Conservation (phyloP, 2,888 invertebrate genomes). For the Pseudococcus jackbeardsleyi region DNA sequence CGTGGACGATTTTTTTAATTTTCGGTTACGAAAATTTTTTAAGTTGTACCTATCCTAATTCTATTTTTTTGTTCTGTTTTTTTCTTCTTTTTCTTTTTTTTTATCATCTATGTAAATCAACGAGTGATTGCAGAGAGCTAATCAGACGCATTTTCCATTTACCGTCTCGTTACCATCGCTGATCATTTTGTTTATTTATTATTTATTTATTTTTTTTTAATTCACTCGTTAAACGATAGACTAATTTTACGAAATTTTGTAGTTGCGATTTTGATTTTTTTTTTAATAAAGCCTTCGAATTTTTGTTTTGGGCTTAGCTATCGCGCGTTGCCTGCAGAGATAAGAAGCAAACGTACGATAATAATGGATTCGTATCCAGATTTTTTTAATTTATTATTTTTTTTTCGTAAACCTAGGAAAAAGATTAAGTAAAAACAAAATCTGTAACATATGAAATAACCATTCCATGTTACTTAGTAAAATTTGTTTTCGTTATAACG, state of each 20-base stretch:
- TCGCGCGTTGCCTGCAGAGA: background rate
- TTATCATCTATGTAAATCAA: slow-evolving; percentile 45
- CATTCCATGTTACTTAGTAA: slow-evolving; percentile 50
- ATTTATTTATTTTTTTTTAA: slow-evolving; percentile 50
- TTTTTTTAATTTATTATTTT: background rate
- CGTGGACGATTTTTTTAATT: slow-evolving; percentile 47
- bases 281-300: slow-evolving; percentile 29
- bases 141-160: slow-evolving; percentile 53
- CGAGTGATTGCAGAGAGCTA: slow-evolving; percentile 52
- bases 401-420: background rate
- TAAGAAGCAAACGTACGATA: background rate
- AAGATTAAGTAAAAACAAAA: background rate
- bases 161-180: slow-evolving; percentile 64
- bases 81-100: background rate
- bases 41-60: slow-evolving; percentile 36
- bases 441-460: slow-evolving; percentile 49
- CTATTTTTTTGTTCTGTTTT: background rate
- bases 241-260: slow-evolving; percentile 37
- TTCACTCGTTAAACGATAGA: slow-evolving; percentile 51
- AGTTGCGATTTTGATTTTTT: slow-evolving; percentile 37
- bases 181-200: slow-evolving; percentile 56
- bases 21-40: slow-evolving; percentile 45
- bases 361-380: background rate
- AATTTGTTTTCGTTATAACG: slow-evolving; percentile 50
- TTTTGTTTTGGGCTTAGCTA: slow-evolving; percentile 22